Evolutionary conservation across 2,797 vertebrate species (phyloP).

Genomic region (Scomberomorus guttatus): DNA sequence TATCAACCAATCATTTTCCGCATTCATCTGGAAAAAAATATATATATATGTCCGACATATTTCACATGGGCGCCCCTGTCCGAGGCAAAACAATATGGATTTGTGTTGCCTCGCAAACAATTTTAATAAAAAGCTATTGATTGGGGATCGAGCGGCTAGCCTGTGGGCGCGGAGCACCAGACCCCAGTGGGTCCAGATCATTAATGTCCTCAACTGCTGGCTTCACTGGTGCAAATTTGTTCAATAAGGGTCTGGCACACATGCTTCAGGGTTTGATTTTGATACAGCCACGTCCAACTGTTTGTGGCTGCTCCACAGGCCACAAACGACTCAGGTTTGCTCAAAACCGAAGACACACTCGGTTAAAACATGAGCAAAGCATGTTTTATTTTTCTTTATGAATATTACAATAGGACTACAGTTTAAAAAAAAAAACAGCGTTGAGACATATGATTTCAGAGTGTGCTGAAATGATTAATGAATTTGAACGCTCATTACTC

Average conservation of each 20-base stretch:
- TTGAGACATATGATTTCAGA: conserved; percentile 18
- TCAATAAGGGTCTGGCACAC: conserved; percentile 82
- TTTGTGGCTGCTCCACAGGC: conserved; percentile 45
- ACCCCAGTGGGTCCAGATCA: conserved; percentile 86
- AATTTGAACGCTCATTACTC: conserved; percentile 24
- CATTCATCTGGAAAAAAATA: conserved; percentile 82
- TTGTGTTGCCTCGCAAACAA: conserved; percentile 89
- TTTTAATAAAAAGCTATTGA: conserved; percentile 93
- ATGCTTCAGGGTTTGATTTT: conserved; percentile 76
- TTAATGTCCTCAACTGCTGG: conserved; percentile 87
- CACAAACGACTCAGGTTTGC: conserved; percentile 12
- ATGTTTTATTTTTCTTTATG: conserved; percentile 8
- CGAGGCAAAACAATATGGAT: conserved; percentile 88
- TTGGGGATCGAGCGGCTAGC: conserved; percentile 83
- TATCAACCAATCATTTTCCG: conserved; percentile 84
- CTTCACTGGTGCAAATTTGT: conserved; percentile 85
- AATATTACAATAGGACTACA: background rate
- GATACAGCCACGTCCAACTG: conserved; percentile 66
- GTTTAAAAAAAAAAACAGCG: conserved; percentile 6
- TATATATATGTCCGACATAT: conserved; percentile 82
- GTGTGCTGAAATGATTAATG: conserved; percentile 37
- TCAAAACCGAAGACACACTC: background rate
- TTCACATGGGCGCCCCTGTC: conserved; percentile 76
- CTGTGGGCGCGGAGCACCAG: conserved; percentile 80
- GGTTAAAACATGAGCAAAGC: background rate